Evolutionary conservation across 92 coral and sea anemone species (phyloP).

Genomic region (Porites divaricata): DNA sequence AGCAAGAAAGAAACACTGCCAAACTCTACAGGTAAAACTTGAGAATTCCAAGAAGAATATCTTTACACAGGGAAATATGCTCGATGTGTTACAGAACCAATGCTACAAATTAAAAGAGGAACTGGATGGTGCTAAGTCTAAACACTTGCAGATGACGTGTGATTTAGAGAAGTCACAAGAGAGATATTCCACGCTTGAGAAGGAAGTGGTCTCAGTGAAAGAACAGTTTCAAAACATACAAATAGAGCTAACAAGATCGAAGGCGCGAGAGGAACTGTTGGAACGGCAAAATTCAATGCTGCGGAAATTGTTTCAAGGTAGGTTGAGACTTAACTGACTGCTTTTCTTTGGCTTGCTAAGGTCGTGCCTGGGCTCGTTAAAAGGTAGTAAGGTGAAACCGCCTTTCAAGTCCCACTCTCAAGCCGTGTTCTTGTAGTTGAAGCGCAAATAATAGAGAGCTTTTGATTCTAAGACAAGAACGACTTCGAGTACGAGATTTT

Average conservation of each 20-base stretch:
- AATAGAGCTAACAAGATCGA: constrained; percentile 79
- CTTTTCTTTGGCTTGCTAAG: not conserved
- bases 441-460: too few relatives aligned
- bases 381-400: too few relatives aligned
- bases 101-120: constrained; percentile 88
- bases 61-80: constrained; percentile 92
- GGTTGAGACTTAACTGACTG: not conserved
- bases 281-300: constrained; percentile 78
- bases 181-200: constrained; percentile 71
- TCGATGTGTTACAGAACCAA: constrained; percentile 93
- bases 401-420: too few relatives aligned
- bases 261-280: constrained; percentile 81
- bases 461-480: too few relatives aligned
- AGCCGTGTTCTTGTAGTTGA: too few relatives aligned
- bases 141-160: constrained; percentile 65
- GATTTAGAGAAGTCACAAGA: constrained; percentile 82
- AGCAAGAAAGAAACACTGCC: constrained; percentile 79
- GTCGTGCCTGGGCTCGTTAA: too few relatives aligned
- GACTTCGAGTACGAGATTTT: too few relatives aligned
- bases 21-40: constrained; percentile 77
- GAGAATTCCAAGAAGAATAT: constrained; percentile 88
- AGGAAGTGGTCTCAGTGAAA: constrained; percentile 68
- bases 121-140: constrained; percentile 79
- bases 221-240: constrained; percentile 70
- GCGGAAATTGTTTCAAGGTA: constrained; percentile 78